Base-by-base conservation (phyloP, 2,888 invertebrate genomes). In the Eumacrocentrus americanus region DNA sequence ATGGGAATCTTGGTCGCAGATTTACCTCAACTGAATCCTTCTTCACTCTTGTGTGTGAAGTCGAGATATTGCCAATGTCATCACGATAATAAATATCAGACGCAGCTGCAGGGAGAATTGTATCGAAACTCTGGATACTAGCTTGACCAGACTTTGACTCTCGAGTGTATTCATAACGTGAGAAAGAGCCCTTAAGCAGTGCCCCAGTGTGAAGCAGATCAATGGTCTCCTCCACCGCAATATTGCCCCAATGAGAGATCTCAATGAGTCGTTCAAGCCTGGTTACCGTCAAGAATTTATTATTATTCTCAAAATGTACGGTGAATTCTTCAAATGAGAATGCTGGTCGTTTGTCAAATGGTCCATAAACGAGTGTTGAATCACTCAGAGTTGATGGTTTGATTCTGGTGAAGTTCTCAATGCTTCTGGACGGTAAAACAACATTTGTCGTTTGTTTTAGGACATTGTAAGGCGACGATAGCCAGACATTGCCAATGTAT, bases 211-310 rank as follows among this genome's bases (percentile, higher is more conserved):
- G 98, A 16, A 90, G 84, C 67, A 99, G 85, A 78, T 97, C 94
- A 69, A 98, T 88, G 5, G 91, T 89, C 80, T 99, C 99, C 79
- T 98, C 97, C 0, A 99, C 87, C 18, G 98, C 98, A 72, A 99
- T 94, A 76, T 98, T 98, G 6, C 98, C 98, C 99, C 99, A 99
- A 80, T 99, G 98, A 0, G 98, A 99, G 1, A 99, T 89, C 83
- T 99, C 98, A 72, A 99, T 91, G 0, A 88, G 83, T 50, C 99
- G 87, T 70, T 93, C 91, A 68, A 99, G 81, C 46, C 87, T 86
- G 0, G 92, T 92, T 0, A 98, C 94, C n/a, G 94, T 94, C 67
- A 99, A 82, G 82, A 99, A 99, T 25, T 98, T 97, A 38, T 92
- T 87, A 79, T 97, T 96, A 81, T 98, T 99, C 81, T 98, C 98